Conservation (phyloP, 2,888 invertebrate genomes). For the Arenicola marina region DNA sequence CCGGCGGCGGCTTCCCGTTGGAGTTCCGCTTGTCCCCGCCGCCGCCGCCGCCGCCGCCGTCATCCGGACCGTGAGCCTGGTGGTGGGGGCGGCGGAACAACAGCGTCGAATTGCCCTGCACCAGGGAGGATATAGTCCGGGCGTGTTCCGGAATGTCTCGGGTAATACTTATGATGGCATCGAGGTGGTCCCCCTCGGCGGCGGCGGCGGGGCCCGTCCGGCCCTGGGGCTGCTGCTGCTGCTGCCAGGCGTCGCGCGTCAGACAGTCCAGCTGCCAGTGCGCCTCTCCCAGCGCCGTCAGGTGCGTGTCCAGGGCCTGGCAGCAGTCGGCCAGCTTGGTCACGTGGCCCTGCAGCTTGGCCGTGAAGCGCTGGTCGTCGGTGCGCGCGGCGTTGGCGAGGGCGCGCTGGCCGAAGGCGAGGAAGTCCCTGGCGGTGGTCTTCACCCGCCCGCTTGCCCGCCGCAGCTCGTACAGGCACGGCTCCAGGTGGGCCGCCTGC, state of each 20-base stretch:
- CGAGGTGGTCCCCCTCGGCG: constrained; percentile 68
- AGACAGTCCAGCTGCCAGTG: constrained; percentile 45
- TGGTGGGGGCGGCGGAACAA: constrained; percentile 37
- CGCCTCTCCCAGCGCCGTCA: constrained; percentile 45
- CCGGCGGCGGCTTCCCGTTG: neutral
- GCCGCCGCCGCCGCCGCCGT: constrained; percentile 2
- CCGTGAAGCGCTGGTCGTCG: constrained; percentile 47
- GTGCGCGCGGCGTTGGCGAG: constrained; percentile 77
- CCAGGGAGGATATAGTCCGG: constrained; percentile 85
- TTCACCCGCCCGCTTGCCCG: constrained; percentile 77
- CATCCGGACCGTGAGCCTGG: neutral
- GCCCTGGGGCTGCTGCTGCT: constrained; percentile 57
- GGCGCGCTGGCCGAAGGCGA: constrained; percentile 86
- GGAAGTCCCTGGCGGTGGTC: constrained; percentile 82
- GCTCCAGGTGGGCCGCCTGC: constrained; percentile 76
- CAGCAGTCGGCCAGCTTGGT: neutral
- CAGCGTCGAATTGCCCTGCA: constrained; percentile 66
- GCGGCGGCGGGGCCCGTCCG: constrained; percentile 29
- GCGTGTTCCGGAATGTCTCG: constrained; percentile 87
- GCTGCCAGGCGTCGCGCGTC: constrained; percentile 1
- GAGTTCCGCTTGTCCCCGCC: neutral
- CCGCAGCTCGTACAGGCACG: constrained; percentile 80
- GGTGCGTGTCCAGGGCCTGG: constrained; percentile 34
- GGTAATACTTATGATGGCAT: constrained; percentile 85
- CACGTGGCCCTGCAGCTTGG: neutral